Evolutionary conservation across 2,113 vertebrate genomes (phyloP).

Genomic region (Spea bombifrons): DNA sequence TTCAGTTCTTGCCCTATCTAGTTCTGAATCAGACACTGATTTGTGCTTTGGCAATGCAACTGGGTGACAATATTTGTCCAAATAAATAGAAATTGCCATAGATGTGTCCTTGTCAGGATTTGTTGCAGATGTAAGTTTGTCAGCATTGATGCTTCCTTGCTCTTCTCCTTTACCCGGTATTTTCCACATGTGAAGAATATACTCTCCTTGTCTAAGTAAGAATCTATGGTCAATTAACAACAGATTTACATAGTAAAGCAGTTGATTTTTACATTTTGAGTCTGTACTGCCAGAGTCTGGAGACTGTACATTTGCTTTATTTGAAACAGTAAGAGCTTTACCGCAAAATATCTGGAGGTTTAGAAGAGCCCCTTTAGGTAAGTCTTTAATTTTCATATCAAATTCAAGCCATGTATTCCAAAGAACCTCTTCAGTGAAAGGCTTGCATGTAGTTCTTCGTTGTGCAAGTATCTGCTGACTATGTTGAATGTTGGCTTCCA

Average conservation of each 20-base stretch:
- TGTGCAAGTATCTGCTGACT: constrained; percentile 92
- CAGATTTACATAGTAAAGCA: constrained; percentile 95
- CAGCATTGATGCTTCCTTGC: constrained; percentile 89
- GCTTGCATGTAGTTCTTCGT: constrained; percentile 81
- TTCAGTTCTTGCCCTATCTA: constrained; percentile 81
- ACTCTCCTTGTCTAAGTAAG: constrained; percentile 89
- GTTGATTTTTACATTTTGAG: constrained; percentile 80
- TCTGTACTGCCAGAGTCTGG: constrained; percentile 68
- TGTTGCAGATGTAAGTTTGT: constrained; percentile 95
- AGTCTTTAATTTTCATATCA: constrained; percentile 89
- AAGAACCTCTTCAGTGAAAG: constrained; percentile 90
- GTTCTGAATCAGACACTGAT: constrained; percentile 62
- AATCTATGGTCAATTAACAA: constrained; percentile 92
- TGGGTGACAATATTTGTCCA: constrained; percentile 94
- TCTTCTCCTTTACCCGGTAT: constrained; percentile 91
- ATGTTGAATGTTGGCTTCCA: constrained; percentile 93
- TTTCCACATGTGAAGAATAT: constrained; percentile 98
- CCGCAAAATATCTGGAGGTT: constrained; percentile 91
- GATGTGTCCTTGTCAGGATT: constrained; percentile 92
- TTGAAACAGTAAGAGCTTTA: constrained; percentile 71
- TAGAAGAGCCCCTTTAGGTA: constrained; percentile 88
- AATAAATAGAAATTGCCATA: constrained; percentile 87
- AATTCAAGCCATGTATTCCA: constrained; percentile 98
- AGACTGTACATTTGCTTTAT: constrained; percentile 64
- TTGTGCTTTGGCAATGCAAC: constrained; percentile 89